Evolutionary conservation across 2,113 vertebrate species (phyloP), one percentile per base, ranked within the genome.

Genomic region (Trogon surrucura): DNA sequence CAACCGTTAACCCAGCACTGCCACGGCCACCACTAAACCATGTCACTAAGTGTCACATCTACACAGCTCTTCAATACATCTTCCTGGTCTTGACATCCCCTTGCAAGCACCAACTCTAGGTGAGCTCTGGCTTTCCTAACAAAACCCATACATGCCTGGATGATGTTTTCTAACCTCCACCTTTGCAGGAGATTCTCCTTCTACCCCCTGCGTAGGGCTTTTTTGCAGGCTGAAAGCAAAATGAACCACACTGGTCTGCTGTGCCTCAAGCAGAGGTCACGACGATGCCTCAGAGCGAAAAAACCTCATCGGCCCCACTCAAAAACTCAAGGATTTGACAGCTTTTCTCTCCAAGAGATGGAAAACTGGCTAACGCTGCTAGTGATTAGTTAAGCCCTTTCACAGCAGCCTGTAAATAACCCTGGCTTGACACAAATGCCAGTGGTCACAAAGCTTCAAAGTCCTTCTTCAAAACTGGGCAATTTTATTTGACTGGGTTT

Each of bases 391-490:
- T 72, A 89, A 88, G 41, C 8, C 61, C 50, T 62, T 83, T 80
- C 85, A 56, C 45, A 89, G 82, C 58, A 91, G 89, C 84, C 74
- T 82, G 73, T 85, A 93, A 95, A 95, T 70, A 95, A 94, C 89
- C 62, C 66, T 36, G 60, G 41, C 62, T 90, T 80, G 89, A 85
- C 88, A 91, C 51, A 93, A 95, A 96, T 44, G 84, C 81, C 94
- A 96, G 66, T 54, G 81, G 91, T 85, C 93, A 93, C 84, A 73
- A 89, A 95, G 87, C 95, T 93, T 94, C 64, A 36, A 60, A 90
- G 72, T 23, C 67, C 74, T 75, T 70, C 72, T 54, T 74, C 79
- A 66, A 21, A 94, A 62, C 7, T 1, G 13, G 32, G 36, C 51
- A 8, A 83, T 94, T 69, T 89, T 53, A 74, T 85, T 30, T 93